Percentiles rank a stretch among this genome's conserved stretches.
phyloP scores from a whole-genome alignment of 2,113 vertebrate species.

The Pomatostomus ruficeps region DNA sequence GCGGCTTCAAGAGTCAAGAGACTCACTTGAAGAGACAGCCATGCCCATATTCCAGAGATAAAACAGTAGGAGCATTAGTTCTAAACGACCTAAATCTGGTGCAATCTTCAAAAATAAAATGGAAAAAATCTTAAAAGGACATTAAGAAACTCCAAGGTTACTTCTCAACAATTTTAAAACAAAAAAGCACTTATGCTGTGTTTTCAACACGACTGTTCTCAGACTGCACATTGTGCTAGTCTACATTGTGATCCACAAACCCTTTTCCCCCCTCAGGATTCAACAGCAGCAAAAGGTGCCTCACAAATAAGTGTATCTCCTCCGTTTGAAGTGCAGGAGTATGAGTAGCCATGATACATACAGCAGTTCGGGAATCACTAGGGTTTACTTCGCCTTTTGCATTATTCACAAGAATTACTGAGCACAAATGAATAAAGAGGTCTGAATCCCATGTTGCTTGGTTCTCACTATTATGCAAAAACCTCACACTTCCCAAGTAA shows the following conservation, averaged over 20 bases:
- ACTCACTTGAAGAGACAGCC: not conserved
- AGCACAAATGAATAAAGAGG: not conserved
- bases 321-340: not conserved
- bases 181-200: not conserved
- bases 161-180: not conserved
- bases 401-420: not conserved
- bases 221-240: not conserved
- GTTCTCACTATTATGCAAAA: not conserved
- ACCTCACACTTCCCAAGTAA: not conserved
- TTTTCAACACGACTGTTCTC: rapidly evolving
- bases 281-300: not conserved
- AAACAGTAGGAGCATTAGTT: not conserved
- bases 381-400: not conserved
- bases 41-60: not conserved
- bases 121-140: not conserved
- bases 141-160: not conserved
- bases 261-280: not conserved
- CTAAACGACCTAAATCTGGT: not conserved
- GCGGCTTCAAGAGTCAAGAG: not conserved
- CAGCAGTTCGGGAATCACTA: not conserved
- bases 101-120: not conserved
- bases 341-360: not conserved
- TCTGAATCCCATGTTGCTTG: not conserved
- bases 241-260: not conserved
- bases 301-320: not conserved